phyloP scores from a whole-genome alignment of 2,888 invertebrate genomes.

The Glyphotaelius pellucidus region DNA sequence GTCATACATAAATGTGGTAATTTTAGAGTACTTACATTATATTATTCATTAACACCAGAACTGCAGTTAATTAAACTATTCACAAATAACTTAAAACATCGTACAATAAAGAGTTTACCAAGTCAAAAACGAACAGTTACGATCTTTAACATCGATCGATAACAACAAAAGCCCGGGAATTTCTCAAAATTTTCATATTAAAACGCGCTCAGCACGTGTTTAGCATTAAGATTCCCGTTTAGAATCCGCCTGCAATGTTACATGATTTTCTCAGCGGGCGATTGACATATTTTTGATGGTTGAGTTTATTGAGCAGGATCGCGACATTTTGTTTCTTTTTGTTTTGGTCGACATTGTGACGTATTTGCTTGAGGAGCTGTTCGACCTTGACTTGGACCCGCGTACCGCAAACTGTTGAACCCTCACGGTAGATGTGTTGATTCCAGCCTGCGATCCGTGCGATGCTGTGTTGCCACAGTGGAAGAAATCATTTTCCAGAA shows the following conservation, averaged over 20 bases:
- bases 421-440: conserved; percentile 46
- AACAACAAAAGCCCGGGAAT: conserved; percentile 3
- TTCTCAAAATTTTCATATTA: not conserved
- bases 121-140: not conserved
- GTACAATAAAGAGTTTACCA: not conserved
- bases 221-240: conserved; percentile 3
- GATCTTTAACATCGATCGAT: not conserved
- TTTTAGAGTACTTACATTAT: not conserved
- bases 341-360: conserved; percentile 46
- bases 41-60: not conserved
- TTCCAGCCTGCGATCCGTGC: conserved; percentile 33
- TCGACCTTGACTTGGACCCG: conserved; percentile 55
- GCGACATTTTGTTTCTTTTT: conserved; percentile 35
- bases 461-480: not conserved
- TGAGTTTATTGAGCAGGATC: not conserved
- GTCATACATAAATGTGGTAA: not conserved
- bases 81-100: not conserved
- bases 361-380: not conserved
- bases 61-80: not conserved
- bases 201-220: conserved; percentile 35
- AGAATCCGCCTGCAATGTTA: not conserved
- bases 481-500: not conserved
- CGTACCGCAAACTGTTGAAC: conserved; percentile 57
- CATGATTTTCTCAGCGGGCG: not conserved
- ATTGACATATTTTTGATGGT: not conserved